Conservation (phyloP, 2,113 vertebrate species). For the Phalacrocorax brasilianus region DNA sequence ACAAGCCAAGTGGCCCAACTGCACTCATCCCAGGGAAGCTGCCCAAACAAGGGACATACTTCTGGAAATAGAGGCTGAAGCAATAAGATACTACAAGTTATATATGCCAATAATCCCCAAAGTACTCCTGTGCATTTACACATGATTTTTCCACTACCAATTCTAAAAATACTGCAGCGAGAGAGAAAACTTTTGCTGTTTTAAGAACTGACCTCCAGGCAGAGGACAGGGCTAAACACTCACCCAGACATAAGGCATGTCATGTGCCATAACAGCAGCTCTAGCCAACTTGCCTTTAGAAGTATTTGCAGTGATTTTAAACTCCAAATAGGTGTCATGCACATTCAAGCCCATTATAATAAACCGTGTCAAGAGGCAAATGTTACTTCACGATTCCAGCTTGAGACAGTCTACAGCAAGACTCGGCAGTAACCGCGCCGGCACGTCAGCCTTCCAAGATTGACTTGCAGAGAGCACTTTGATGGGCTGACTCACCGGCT, state of each 20-base stretch:
- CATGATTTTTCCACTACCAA: background rate
- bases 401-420: background rate
- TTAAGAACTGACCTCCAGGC: constrained; percentile 2
- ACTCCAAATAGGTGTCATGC: background rate
- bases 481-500: background rate
- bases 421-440: fast-evolving
- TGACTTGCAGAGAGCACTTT: background rate
- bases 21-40: background rate
- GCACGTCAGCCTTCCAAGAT: background rate
- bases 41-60: fast-evolving
- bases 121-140: background rate
- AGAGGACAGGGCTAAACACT: background rate
- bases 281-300: background rate
- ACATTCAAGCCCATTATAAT: background rate
- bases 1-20: background rate
- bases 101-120: background rate
- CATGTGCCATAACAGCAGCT: background rate
- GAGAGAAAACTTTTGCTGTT: background rate
- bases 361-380: background rate
- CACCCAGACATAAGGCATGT: background rate
- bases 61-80: background rate
- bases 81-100: background rate
- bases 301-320: background rate
- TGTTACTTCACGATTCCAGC: background rate
- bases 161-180: background rate